These are phyloP conservation scores for Ganaspis brasiliensis DNA, from an alignment of 2,888 invertebrate species.

Conservation along the genomic window DNA sequence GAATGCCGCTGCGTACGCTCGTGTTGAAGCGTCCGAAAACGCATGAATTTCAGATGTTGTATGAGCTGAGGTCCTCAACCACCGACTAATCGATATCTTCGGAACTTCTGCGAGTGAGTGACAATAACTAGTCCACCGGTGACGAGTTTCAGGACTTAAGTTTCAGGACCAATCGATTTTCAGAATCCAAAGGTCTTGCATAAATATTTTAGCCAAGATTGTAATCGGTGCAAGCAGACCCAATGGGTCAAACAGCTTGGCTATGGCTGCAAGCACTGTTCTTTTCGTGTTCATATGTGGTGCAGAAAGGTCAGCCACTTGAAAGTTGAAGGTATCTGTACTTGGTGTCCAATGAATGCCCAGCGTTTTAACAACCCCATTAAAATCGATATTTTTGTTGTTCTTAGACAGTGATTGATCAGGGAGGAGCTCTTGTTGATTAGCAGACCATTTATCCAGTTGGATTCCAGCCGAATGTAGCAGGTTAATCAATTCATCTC, in stretches of 20 bases:
- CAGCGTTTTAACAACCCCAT: not conserved
- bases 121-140: not conserved
- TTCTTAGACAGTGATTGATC: no score
- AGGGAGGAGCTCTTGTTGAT: not conserved
- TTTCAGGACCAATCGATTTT: constrained; percentile 12
- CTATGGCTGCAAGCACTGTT: constrained; percentile 22
- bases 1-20: constrained; percentile 50
- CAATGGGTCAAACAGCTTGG: constrained; percentile 49
- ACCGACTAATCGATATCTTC: constrained; percentile 19
- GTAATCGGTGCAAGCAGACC: constrained; percentile 47
- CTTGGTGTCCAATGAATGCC: not conserved
- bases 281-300: constrained; percentile 16
- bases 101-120: constrained; percentile 30
- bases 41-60: constrained; percentile 44
- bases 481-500: not conserved
- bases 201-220: constrained; percentile 49
- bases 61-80: constrained; percentile 27
- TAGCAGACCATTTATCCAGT: not conserved
- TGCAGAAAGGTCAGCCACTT: not conserved
- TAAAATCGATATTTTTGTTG: not conserved
- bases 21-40: constrained; percentile 51
- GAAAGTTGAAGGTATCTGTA: not conserved
- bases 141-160: constrained; percentile 39
- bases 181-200: constrained; percentile 53
- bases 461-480: not conserved